Percentiles rank a stretch among this genome's conserved stretches.
Evolutionary conservation across 2,797 vertebrate genomes (phyloP).

Genomic region (Coregonus sp.): DNA sequence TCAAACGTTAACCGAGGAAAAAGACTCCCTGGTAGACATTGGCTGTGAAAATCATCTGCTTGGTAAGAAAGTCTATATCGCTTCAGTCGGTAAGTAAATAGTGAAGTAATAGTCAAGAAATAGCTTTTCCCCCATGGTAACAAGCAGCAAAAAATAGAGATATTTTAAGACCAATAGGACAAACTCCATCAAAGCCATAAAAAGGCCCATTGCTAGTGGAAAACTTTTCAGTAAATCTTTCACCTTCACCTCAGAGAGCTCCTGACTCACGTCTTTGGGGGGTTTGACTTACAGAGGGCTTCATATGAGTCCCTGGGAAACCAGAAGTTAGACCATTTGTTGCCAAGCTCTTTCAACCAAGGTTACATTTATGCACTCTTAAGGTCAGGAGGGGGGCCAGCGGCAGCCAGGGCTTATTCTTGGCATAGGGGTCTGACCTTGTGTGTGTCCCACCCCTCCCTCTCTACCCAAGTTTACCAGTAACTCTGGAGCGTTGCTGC

Average conservation of each 20-base stretch:
- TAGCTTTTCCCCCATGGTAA: too few species aligned
- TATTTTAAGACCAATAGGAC: constrained; percentile 2
- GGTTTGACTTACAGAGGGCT: constrained; percentile 1
- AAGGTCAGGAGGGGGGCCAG: constrained; percentile 14
- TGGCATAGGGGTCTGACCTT: constrained; percentile 14
- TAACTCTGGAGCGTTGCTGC: constrained; percentile 22
- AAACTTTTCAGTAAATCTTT: constrained; percentile 17
- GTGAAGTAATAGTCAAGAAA: too few species aligned
- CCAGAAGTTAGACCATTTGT: constrained; percentile 3
- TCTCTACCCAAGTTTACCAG: constrained; percentile 16
- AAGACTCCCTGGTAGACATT: background rate
- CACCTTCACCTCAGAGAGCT: constrained; percentile 10
- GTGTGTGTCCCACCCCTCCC: background rate
- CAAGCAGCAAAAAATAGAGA: background rate
- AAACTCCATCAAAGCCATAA: constrained; percentile 8
- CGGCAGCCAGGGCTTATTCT: constrained; percentile 10
- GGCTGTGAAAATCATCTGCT: background rate
- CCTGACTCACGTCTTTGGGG: constrained; percentile 4
- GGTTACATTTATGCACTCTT: constrained; percentile 18
- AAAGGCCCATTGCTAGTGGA: constrained; percentile 13
- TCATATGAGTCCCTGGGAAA: constrained; percentile 7
- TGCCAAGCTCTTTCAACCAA: constrained; percentile 14
- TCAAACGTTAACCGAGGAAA: constrained; percentile 26
- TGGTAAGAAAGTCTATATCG: background rate
- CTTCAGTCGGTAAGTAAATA: background rate